Evolutionary conservation across 1,140 invertebrate species (phyloP), one percentile per base, ranked within the genome.

Genomic region (Drosophila saltans): DNA sequence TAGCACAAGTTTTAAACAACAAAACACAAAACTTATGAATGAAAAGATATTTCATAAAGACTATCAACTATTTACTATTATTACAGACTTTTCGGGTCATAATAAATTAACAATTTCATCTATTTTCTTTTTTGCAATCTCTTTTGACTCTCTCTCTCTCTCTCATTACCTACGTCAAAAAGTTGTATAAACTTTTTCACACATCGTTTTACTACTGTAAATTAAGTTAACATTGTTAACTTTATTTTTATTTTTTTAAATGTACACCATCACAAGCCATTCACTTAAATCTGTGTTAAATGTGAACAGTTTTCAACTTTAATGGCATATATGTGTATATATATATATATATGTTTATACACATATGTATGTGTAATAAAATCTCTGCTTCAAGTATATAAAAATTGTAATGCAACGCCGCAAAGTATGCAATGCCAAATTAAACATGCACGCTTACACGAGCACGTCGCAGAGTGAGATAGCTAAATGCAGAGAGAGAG

Each of bases 401-500:
- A 59, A 76, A 58, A 52, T 52, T 69, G 66, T 48, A 76, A 39
- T 59, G 45, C 66, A 69, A 70, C 48, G 74, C 79, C 79, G 64
- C 70, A 67, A 78, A 75, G 71, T 85, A 83, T 61, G 78, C 75
- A 81, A 86, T 75, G 78, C 69, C 82, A 86, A 85, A 85, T 85
- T 86, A 86, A 85, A 85, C 78, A 85, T 84, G 80, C 69, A 83
- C 76, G 81, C 80, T 85, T 81, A 85, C 77, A 80, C 69, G 76
- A 78, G 81, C 80, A 83, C 76, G 80, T 83, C 75, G 59, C 45
- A 10, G 28, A 21, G 8, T 26, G 66, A 45, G 26, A 2, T 9
- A 33, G 60, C 26, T 52, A 56, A 28, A 36, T 10, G 11, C 8
- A 16, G n/a, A 8, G 21, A 3, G 11, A 59, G 11, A 58, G 11